phyloP scores from a whole-genome alignment of 1,140 invertebrate species.

The Hetaerina americana region DNA sequence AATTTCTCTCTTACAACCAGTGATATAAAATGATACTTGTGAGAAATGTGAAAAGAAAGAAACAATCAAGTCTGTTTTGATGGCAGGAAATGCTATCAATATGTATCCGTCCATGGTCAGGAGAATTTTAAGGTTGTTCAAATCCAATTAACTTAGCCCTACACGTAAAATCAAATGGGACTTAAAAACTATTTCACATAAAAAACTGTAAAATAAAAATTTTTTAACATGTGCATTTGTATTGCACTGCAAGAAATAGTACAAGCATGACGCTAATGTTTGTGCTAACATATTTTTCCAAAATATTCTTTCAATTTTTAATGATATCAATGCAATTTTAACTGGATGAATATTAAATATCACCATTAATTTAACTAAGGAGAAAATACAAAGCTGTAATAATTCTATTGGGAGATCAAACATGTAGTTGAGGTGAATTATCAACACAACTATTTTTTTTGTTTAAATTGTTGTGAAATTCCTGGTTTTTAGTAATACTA shows the following conservation, averaged over 20 bases:
- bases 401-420: too few species aligned
- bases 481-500: too few species aligned
- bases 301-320: neutral
- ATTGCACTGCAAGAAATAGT: neutral
- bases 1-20: neutral
- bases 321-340: neutral
- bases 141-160: too few species aligned
- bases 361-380: neutral
- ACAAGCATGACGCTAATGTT: neutral
- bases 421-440: too few species aligned
- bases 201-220: neutral
- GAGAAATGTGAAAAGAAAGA: neutral
- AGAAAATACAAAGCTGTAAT: too few species aligned
- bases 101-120: too few species aligned
- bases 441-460: neutral
- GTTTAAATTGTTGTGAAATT: neutral
- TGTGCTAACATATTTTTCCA: neutral
- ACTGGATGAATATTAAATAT: neutral
- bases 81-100: too few species aligned
- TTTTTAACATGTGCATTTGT: neutral
- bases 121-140: too few species aligned
- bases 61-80: neutral
- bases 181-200: neutral
- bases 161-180: too few species aligned
- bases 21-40: neutral